Evolutionary conservation across 2,888 invertebrate genomes (phyloP).

Genomic region (Meteorus colon): DNA sequence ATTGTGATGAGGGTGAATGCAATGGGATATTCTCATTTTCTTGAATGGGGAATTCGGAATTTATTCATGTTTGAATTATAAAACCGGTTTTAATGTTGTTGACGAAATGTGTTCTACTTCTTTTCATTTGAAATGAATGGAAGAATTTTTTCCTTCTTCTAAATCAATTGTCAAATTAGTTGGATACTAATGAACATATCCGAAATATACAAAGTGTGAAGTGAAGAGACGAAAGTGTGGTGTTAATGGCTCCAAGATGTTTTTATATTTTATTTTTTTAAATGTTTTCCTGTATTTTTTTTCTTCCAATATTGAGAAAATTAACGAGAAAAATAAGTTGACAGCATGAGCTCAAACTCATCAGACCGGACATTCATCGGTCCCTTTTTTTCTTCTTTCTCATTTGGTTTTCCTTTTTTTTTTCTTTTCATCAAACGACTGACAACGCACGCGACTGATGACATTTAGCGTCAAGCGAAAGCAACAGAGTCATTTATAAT

Average conservation of each 20-base stretch:
- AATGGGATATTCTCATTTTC: too few species aligned
- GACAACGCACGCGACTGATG: background rate
- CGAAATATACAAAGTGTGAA: background rate
- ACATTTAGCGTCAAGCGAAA: background rate
- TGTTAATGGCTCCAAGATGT: background rate
- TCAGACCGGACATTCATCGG: background rate
- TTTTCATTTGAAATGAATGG: too few species aligned
- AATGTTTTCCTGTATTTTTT: background rate
- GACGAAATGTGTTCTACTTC: too few species aligned
- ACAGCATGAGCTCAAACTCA: conserved; percentile 5
- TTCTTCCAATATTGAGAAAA: conserved; percentile 15
- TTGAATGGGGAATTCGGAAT: too few species aligned
- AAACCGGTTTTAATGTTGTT: too few species aligned
- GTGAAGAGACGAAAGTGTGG: background rate
- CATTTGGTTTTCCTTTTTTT: background rate
- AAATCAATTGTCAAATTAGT: background rate
- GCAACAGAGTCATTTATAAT: background rate
- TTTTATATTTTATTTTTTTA: background rate
- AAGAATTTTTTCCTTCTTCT: background rate
- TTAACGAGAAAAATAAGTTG: conserved; percentile 26
- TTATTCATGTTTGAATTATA: too few species aligned
- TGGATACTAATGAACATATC: background rate
- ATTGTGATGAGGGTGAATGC: too few species aligned
- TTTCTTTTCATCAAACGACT: background rate
- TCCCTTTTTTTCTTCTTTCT: background rate